Base-by-base conservation (phyloP, 2,113 vertebrate species). In the Anguilla japonica region DNA sequence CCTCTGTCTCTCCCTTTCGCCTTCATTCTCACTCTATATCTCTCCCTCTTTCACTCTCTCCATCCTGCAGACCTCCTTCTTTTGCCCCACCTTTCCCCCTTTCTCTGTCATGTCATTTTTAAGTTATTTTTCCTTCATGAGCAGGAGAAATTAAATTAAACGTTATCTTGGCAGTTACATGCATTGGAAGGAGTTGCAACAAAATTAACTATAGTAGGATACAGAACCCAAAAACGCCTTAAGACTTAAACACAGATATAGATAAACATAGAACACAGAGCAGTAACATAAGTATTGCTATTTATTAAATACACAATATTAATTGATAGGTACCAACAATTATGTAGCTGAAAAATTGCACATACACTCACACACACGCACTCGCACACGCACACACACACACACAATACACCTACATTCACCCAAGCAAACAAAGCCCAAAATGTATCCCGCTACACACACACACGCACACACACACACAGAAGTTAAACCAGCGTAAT, bases 21-120 rank as follows among this genome's bases (percentile, higher is more conserved):
- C 29, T 34, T 3, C 46, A 15, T 18, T 46, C 86, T 20, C 39
- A 14, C 79, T 41, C 16, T 34, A 1, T 39, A 34, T 39, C 50
- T 56, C 43, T 29, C 40, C 11, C 41, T 89, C 89, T 87, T 89
- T 91, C 91, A 89, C 89, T 88, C 34, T 22, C 84, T 88, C 88
- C 85, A 81, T 87, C 83, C 81, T 60, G 75, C 67, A 89, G 82
- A 79, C 40, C 86, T 83, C 6, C 14, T 20, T 26, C 41, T 29
- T n/a, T 60, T 26, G 13, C 7, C 18, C 75, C 53, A 41, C 16
- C 5, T 46, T 63, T 40, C 81, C 34, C 11, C 26, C 80, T 3
- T n/a, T 3, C 60, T 67, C 60, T 26, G 18, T 26, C 18, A 67
- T 26, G 3, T 53, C 50, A 53, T 53, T 53, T 34, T 8, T 6